A percentile compares a stretch with the other conserved stretches of the same genome.
phyloP scores from a whole-genome alignment of 1,140 invertebrate species.

The Anoplophora glabripennis region DNA sequence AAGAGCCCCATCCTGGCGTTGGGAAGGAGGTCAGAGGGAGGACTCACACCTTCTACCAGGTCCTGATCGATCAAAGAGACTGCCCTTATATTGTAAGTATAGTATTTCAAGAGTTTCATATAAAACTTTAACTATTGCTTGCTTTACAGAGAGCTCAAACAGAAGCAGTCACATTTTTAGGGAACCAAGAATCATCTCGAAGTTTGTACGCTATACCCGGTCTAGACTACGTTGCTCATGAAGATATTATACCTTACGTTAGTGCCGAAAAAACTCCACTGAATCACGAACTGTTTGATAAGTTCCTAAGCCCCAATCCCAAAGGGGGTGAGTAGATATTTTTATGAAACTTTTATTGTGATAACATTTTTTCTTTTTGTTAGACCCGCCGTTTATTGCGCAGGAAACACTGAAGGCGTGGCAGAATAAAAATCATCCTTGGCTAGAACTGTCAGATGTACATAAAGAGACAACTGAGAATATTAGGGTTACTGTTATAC shows the following conservation, averaged over 20 bases:
- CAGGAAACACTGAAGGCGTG: constrained; percentile 89
- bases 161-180: constrained; percentile 95
- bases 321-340: constrained; percentile 61
- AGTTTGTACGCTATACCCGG: constrained; percentile 93
- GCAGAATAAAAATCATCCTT: constrained; percentile 97
- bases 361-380: constrained; percentile 15
- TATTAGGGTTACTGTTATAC: constrained; percentile 93
- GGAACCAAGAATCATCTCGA: constrained; percentile 90
- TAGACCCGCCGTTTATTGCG: constrained; percentile 82
- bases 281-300: constrained; percentile 94
- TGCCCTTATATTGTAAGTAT: constrained; percentile 84
- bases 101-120: constrained; percentile 10
- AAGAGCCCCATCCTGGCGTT: constrained; percentile 50
- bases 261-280: constrained; percentile 80
- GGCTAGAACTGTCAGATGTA: constrained; percentile 95
- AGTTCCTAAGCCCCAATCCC: constrained; percentile 81
- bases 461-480: constrained; percentile 96
- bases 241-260: constrained; percentile 87
- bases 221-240: constrained; percentile 94
- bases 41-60: constrained; percentile 95
- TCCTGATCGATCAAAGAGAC: constrained; percentile 93
- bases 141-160: constrained; percentile 82
- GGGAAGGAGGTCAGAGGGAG: constrained; percentile 86
- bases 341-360: neutral
- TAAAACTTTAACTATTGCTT: neutral